Evolutionary conservation across 2,888 invertebrate genomes (phyloP).

Genomic region (Epistrophella euchroma): DNA sequence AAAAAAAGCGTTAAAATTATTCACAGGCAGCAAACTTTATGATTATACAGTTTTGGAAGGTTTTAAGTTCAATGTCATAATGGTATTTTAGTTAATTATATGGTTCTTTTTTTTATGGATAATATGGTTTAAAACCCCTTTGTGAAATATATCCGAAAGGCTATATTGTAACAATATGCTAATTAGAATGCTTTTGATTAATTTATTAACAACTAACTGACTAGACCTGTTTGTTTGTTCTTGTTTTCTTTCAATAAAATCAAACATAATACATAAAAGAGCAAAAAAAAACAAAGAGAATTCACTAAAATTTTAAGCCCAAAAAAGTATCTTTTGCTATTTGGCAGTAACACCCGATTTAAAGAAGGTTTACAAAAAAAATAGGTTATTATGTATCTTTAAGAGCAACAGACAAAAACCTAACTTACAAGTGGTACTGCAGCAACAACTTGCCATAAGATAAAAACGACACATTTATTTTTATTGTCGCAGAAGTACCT

Average conservation of each 20-base stretch:
- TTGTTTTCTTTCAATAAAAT: not conserved
- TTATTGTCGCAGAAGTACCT: constrained; percentile 5
- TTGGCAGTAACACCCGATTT: not conserved
- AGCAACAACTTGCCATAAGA: constrained; percentile 23
- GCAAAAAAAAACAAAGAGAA: not conserved
- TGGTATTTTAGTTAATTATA: constrained; percentile 7
- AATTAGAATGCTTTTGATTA: not conserved
- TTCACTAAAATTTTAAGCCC: not conserved
- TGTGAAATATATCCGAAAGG: not conserved
- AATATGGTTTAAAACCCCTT: not conserved
- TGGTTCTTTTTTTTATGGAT: not conserved
- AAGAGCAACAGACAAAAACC: not conserved
- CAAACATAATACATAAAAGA: not conserved
- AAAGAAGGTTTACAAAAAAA: not conserved
- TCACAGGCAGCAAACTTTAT: constrained; percentile 13
- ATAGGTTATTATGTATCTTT: not conserved
- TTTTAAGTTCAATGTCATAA: not conserved
- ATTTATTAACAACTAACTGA: constrained; percentile 2
- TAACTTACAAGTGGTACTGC: not conserved
- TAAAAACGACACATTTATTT: constrained; percentile 17
- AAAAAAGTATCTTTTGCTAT: not conserved
- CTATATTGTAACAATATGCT: too few species aligned
- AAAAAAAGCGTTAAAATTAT: constrained; percentile 1
- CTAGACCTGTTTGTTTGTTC: not conserved
- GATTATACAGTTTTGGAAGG: constrained; percentile 4